Evolutionary conservation across 2,113 vertebrate genomes (phyloP).

Genomic region (Oncorhynchus clarkii): DNA sequence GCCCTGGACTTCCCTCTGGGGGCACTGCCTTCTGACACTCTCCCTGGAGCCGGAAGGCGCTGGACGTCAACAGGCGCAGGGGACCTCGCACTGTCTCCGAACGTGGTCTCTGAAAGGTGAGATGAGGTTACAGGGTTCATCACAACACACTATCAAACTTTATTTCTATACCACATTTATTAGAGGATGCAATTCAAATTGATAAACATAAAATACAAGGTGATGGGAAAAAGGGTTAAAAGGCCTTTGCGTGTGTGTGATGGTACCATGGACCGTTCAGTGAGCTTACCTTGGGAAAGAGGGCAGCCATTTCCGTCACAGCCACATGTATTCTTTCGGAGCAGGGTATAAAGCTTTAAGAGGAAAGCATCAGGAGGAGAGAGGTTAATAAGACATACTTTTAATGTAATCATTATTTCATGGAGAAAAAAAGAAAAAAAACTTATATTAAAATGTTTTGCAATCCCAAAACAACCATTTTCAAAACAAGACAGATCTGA

Average conservation of each 20-base stretch:
- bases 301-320: slow-evolving; percentile 93
- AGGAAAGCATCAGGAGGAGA: slow-evolving; percentile 40
- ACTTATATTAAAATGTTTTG: neutral
- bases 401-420: neutral
- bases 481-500: neutral
- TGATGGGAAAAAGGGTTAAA: neutral
- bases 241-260: neutral
- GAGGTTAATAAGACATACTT: slow-evolving; percentile 6
- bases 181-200: too few relatives aligned
- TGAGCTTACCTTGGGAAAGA: slow-evolving; percentile 90
- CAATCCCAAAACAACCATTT: too few relatives aligned
- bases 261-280: neutral
- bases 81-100: slow-evolving; percentile 87
- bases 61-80: slow-evolving; percentile 89
- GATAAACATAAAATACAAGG: too few relatives aligned
- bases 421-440: neutral
- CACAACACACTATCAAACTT: slow-evolving; percentile 26
- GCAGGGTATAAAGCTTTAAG: slow-evolving; percentile 91
- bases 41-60: slow-evolving; percentile 87
- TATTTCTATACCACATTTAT: slow-evolving; percentile 82
- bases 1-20: slow-evolving; percentile 66
- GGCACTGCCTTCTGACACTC: slow-evolving; percentile 88
- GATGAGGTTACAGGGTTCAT: neutral
- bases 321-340: slow-evolving; percentile 97
- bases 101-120: slow-evolving; percentile 80